phyloP scores from a whole-genome alignment of 2,888 invertebrate genomes.

The Idaea dimidiata region DNA sequence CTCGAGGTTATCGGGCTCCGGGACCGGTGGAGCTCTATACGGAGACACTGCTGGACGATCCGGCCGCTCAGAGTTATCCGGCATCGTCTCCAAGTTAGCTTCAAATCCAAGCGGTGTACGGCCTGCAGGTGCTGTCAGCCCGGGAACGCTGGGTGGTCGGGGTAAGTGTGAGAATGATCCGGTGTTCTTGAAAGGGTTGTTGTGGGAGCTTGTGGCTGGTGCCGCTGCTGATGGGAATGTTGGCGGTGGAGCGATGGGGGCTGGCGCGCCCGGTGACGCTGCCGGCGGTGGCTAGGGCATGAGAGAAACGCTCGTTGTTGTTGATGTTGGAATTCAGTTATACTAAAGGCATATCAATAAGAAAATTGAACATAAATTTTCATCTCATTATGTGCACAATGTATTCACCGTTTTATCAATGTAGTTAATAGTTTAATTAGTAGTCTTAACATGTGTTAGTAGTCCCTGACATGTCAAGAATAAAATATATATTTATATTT shows the following conservation, averaged over 20 bases:
- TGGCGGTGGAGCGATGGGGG: constrained; percentile 37
- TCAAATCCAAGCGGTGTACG: constrained; percentile 65
- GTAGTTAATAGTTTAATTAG: too few relatives aligned
- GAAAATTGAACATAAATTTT: too few relatives aligned
- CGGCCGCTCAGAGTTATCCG: constrained; percentile 85
- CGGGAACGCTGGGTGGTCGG: constrained; percentile 31
- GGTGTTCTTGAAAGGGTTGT: constrained; percentile 73
- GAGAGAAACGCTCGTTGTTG: not conserved
- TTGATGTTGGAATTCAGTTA: too few relatives aligned
- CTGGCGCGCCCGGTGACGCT: constrained; percentile 11
- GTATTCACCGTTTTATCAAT: too few relatives aligned
- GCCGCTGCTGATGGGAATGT: too few relatives aligned
- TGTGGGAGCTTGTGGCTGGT: constrained; percentile 48
- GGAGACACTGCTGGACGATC: constrained; percentile 66
- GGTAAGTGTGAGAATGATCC: constrained; percentile 73
- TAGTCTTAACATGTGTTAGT: too few relatives aligned
- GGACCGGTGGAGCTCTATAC: constrained; percentile 45
- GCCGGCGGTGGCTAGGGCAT: constrained; percentile 11
- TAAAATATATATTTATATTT: too few relatives aligned
- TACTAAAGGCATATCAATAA: too few relatives aligned
- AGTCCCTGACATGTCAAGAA: too few relatives aligned
- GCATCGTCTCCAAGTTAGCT: constrained; percentile 83
- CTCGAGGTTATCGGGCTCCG: constrained; percentile 80
- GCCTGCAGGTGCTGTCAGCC: constrained; percentile 46
- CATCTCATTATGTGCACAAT: too few relatives aligned